These are phyloP conservation scores for Penelope pileata DNA, from an alignment of 2,113 vertebrate genomes.

Conservation along the genomic window DNA sequence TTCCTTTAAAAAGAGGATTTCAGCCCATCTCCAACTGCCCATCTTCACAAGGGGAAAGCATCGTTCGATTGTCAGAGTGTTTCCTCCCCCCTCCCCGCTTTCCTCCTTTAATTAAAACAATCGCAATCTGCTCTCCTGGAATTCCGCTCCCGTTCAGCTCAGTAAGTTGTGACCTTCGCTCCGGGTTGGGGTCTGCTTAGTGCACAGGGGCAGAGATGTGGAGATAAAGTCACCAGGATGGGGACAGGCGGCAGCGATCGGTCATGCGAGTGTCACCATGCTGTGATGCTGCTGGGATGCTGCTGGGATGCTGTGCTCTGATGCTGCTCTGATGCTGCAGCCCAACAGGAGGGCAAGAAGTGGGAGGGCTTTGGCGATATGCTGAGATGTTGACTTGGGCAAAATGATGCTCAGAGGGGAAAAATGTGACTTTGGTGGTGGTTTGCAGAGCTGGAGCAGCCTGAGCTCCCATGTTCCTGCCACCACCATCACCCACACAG, in stretches of 20 bases:
- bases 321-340: neutral
- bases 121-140: slow-evolving; percentile 40
- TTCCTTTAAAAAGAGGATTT: slow-evolving; percentile 29
- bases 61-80: neutral
- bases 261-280: too few relatives aligned
- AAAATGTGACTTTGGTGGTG: neutral
- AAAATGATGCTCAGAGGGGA: neutral
- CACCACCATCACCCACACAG: neutral
- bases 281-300: too few relatives aligned
- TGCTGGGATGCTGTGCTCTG: too few relatives aligned
- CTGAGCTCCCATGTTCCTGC: neutral
- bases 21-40: neutral
- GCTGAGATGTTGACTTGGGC: neutral
- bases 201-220: slow-evolving; percentile 34
- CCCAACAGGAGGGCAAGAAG: neutral
- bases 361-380: accelerated
- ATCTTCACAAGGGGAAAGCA: accelerated
- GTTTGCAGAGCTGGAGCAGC: neutral
- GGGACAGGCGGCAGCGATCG: neutral
- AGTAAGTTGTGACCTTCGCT: slow-evolving; percentile 52
- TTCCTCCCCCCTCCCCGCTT: slow-evolving; percentile 53
- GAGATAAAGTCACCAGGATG: neutral
- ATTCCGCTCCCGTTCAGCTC: slow-evolving; percentile 47
- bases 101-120: slow-evolving; percentile 76
- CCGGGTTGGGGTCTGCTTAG: neutral